Evolutionary conservation across 2,113 vertebrate species (phyloP).

Genomic region (Rafetus swinhoei): DNA sequence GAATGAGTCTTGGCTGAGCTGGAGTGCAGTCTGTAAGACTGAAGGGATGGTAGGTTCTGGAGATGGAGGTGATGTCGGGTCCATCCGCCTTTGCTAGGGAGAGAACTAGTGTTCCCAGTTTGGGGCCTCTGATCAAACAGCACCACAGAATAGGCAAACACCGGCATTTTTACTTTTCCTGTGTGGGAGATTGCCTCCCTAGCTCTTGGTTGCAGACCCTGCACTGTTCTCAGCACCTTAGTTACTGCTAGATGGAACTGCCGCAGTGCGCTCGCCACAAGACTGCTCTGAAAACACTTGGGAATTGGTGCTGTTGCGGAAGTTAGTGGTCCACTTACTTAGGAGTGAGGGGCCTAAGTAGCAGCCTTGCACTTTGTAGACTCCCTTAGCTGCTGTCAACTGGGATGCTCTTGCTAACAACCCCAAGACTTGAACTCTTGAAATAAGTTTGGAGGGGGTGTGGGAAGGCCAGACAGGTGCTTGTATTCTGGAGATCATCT

Average conservation of each 20-base stretch:
- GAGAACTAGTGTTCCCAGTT: not conserved
- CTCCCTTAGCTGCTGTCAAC: not conserved
- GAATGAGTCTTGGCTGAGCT: not conserved
- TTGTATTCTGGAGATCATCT: not conserved
- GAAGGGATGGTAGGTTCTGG: conserved; percentile 28
- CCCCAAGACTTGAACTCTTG: conserved; percentile 58
- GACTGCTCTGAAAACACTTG: not conserved
- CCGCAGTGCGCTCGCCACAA: not conserved
- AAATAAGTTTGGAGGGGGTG: not conserved
- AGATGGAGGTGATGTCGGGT: conserved; percentile 58
- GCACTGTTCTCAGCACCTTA: rapidly evolving
- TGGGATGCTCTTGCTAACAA: conserved; percentile 4
- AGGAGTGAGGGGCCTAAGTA: not conserved
- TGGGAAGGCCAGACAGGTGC: not conserved
- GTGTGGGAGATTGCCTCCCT: not conserved
- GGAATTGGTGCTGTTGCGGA: not conserved
- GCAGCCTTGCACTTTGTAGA: conserved; percentile 3
- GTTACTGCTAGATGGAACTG: not conserved
- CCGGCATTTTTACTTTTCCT: not conserved
- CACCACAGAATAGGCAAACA: not conserved
- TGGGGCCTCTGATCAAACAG: not conserved
- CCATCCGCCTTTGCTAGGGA: conserved; percentile 49
- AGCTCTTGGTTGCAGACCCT: not conserved
- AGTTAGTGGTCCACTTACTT: not conserved
- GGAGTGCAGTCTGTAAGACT: conserved; percentile 20